Conservation (phyloP, 2,113 vertebrate genomes). For the Pelvicachromis taeniatus region DNA sequence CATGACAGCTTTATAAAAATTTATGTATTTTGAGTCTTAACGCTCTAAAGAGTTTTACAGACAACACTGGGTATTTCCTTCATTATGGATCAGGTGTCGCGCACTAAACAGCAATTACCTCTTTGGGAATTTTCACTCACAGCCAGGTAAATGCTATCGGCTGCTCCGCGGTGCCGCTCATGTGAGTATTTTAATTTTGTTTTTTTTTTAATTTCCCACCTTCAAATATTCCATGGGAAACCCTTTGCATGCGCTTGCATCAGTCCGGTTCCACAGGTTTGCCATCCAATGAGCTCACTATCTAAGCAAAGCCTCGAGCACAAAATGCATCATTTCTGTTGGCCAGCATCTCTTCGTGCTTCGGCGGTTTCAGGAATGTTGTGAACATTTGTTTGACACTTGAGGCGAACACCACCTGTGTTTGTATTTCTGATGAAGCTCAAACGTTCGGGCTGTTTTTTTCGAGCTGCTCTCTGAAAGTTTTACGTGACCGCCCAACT, state of each 20-base stretch:
- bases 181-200: no score
- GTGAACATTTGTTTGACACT: background rate
- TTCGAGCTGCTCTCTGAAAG: background rate
- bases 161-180: background rate
- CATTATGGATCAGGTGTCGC: background rate
- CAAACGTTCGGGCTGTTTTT: background rate
- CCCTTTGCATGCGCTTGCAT: background rate
- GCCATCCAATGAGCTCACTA: background rate
- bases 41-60: background rate
- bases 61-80: background rate
- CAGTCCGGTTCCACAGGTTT: constrained; percentile 12
- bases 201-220: background rate
- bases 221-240: background rate
- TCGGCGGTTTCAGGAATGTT: rapidly evolving
- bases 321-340: background rate
- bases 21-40: background rate
- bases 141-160: background rate
- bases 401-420: background rate
- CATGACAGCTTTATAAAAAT: background rate
- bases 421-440: background rate
- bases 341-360: background rate
- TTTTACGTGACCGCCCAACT: background rate
- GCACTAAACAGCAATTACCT: background rate
- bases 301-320: background rate
- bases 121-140: background rate